phyloP scores from a whole-genome alignment of 2,888 invertebrate genomes.

The Drosophila recens region DNA sequence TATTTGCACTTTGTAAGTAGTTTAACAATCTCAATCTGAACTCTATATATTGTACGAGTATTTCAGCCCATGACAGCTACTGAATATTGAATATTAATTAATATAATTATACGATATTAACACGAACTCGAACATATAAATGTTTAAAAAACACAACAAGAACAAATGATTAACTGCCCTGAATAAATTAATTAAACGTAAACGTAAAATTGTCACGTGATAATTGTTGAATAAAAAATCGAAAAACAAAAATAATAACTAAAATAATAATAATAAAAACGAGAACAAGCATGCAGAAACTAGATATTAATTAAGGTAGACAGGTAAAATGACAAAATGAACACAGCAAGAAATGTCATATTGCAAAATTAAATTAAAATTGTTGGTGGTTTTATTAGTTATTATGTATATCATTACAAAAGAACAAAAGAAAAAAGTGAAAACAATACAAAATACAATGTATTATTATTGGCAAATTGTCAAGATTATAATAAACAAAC shows the following conservation, averaged over 20 bases:
- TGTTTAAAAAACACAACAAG: slow-evolving; percentile 69
- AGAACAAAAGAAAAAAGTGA: neutral
- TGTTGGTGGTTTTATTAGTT: slow-evolving; percentile 74
- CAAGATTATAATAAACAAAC: slow-evolving; percentile 40
- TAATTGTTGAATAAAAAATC: slow-evolving; percentile 68
- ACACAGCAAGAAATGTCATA: slow-evolving; percentile 21
- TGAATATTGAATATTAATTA: slow-evolving; percentile 58
- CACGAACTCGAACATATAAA: slow-evolving; percentile 64
- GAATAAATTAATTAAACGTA: slow-evolving; percentile 72
- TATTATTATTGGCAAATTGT: slow-evolving; percentile 77
- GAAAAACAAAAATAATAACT: neutral
- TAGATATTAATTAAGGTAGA: slow-evolving; percentile 77
- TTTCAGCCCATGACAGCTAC: slow-evolving; percentile 59
- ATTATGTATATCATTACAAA: slow-evolving; percentile 39
- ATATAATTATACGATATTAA: slow-evolving; percentile 57
- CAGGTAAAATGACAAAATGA: slow-evolving; percentile 51
- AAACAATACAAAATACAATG: slow-evolving; percentile 26
- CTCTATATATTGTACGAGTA: slow-evolving; percentile 32
- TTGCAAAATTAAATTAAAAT: slow-evolving; percentile 39
- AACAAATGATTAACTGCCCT: slow-evolving; percentile 64
- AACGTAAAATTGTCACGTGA: slow-evolving; percentile 78
- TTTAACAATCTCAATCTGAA: slow-evolving; percentile 48
- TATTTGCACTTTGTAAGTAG: slow-evolving; percentile 64
- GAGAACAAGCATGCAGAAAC: slow-evolving; percentile 49
- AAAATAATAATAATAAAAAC: slow-evolving; percentile 30